A percentile compares a stretch with the other conserved stretches of the same genome.
These are phyloP conservation scores for Crepidodera aurea DNA, from an alignment of 2,888 invertebrate species.

Conservation along the genomic window DNA sequence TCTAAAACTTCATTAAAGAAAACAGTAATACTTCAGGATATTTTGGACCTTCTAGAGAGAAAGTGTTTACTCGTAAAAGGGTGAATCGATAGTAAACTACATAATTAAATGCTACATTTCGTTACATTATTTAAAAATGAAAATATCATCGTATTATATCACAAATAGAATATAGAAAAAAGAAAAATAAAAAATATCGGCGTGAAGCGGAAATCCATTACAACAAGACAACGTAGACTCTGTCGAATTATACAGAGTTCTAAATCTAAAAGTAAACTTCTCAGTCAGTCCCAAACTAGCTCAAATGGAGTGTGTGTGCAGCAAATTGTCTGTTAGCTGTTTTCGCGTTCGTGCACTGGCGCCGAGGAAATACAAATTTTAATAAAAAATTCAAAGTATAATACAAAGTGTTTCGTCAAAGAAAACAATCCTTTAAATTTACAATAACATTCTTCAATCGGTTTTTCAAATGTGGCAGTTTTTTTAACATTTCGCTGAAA, in stretches of 20 bases:
- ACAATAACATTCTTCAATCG: too few species aligned
- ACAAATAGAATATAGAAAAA: too few species aligned
- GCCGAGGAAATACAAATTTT: background rate
- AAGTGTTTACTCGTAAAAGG: too few species aligned
- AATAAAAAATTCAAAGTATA: background rate
- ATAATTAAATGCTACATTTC: too few species aligned
- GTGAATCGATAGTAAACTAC: too few species aligned
- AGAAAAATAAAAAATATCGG: background rate
- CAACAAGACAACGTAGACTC: background rate
- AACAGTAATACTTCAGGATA: too few species aligned
- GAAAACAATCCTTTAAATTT: too few species aligned
- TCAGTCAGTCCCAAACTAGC: background rate
- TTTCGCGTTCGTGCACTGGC: background rate
- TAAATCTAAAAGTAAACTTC: constrained; percentile 7
- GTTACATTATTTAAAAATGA: too few species aligned
- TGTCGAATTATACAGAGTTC: background rate
- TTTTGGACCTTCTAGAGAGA: too few species aligned
- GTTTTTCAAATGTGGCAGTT: background rate
- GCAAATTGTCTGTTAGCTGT: background rate
- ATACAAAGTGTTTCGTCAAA: too few species aligned
- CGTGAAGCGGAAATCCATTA: background rate
- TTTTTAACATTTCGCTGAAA: background rate
- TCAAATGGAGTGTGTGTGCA: background rate
- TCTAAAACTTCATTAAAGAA: too few species aligned
- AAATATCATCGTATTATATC: too few species aligned